Evolutionary conservation across 1,140 invertebrate genomes (phyloP).

Genomic region (Brachionus manjavacas): DNA sequence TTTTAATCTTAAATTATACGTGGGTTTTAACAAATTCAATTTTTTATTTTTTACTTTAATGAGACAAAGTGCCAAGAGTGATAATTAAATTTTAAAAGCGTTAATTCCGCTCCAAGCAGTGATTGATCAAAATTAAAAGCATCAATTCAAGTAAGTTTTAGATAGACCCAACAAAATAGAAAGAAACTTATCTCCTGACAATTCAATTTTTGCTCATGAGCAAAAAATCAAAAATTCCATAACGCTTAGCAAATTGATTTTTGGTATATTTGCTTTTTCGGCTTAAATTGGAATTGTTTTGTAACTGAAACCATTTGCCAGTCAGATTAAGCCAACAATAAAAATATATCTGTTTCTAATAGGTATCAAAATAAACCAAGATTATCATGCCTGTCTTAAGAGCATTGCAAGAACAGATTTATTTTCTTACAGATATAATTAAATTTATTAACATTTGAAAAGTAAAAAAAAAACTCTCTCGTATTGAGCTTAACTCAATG

Average conservation of each 20-base stretch:
- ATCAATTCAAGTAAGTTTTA: too few relatives aligned
- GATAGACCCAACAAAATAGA: not conserved
- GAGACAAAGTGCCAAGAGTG: too few relatives aligned
- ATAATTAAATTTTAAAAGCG: too few relatives aligned
- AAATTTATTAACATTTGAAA: not conserved
- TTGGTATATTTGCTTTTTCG: not conserved
- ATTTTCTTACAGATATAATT: not conserved
- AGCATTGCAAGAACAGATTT: not conserved
- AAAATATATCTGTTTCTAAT: not conserved
- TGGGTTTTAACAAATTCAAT: too few relatives aligned
- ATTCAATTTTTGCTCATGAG: not conserved
- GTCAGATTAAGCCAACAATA: not conserved
- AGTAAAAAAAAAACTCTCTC: not conserved
- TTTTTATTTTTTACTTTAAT: too few relatives aligned
- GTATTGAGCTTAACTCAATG: not conserved
- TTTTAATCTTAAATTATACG: too few relatives aligned
- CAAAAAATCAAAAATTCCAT: not conserved
- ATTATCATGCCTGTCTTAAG: not conserved
- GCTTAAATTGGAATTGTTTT: too few relatives aligned
- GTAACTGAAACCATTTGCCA: too few relatives aligned
- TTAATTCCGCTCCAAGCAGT: too few relatives aligned
- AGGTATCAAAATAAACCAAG: not conserved
- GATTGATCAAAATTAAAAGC: too few relatives aligned
- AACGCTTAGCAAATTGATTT: not conserved
- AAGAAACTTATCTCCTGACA: not conserved